Conservation (phyloP, 2,113 vertebrate species). For the Hipposideros armiger region DNA sequence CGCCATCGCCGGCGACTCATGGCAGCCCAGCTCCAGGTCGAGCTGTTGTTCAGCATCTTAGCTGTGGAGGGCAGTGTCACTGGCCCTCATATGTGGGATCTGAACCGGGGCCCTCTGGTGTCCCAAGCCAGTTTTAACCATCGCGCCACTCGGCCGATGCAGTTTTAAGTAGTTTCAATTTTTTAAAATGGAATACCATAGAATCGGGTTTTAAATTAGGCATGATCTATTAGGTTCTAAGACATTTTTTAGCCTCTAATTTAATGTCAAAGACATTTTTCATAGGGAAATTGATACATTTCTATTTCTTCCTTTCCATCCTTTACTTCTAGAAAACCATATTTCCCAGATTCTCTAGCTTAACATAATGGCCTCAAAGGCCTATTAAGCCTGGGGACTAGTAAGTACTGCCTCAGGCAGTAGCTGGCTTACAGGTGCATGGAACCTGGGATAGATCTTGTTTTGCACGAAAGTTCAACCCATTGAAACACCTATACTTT, state of each 20-base stretch:
- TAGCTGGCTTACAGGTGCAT: background rate
- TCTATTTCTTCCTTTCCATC: background rate
- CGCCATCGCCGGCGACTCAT: no score
- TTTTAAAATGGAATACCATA: background rate
- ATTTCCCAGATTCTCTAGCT: background rate
- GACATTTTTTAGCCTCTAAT: background rate
- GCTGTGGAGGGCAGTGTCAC: no score
- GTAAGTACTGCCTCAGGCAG: background rate
- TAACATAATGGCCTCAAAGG: background rate
- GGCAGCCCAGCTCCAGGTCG: no score
- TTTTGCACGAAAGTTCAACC: background rate
- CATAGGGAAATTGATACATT: background rate
- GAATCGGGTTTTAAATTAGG: background rate
- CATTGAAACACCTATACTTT: background rate
- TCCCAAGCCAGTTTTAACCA: no score
- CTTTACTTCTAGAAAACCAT: background rate
- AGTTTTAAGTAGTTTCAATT: background rate
- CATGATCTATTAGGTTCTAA: background rate
- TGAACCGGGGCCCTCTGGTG: no score
- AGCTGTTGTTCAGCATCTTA: no score
- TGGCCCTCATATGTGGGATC: no score
- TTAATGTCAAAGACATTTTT: constrained; percentile 21
- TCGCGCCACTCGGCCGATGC: no score
- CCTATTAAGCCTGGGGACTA: background rate
- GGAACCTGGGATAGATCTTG: background rate